These are phyloP conservation scores for Cheiracanthium punctorium DNA, from an alignment of 2,888 invertebrate genomes.

Conservation along the genomic window DNA sequence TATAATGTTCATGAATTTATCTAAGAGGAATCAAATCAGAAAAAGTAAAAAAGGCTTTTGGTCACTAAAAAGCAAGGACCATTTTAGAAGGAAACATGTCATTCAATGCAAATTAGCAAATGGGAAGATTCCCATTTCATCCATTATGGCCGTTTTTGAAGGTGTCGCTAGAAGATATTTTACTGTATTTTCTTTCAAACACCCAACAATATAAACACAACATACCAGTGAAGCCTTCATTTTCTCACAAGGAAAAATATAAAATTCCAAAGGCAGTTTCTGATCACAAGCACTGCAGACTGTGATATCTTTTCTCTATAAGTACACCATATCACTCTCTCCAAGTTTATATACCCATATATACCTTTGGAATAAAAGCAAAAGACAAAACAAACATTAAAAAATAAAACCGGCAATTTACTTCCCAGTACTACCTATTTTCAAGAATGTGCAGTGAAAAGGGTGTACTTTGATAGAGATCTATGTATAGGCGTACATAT, in stretches of 20 bases:
- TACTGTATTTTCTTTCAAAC: background rate
- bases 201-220: background rate
- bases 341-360: conserved; percentile 10
- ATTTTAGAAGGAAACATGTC: too few species aligned
- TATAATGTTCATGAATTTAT: too few species aligned
- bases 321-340: background rate
- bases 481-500: too few species aligned
- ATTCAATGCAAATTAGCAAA: background rate
- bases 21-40: too few species aligned
- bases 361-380: background rate
- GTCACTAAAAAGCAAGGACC: too few species aligned
- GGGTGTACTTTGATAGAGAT: background rate
- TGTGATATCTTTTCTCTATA: background rate
- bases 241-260: background rate
- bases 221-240: conserved; percentile 1
- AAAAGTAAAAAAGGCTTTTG: too few species aligned
- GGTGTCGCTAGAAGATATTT: background rate
- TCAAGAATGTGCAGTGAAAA: conserved; percentile 30
- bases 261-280: background rate
- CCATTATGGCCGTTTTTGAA: background rate
- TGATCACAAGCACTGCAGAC: conserved; percentile 27
- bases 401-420: background rate
- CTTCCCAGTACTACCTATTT: conserved; percentile 29
- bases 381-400: too few species aligned
- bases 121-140: background rate